A percentile compares a stretch with the other conserved stretches of the same genome.
phyloP scores from a whole-genome alignment of 2,888 invertebrate species.

The Mallateleia sp. region DNA sequence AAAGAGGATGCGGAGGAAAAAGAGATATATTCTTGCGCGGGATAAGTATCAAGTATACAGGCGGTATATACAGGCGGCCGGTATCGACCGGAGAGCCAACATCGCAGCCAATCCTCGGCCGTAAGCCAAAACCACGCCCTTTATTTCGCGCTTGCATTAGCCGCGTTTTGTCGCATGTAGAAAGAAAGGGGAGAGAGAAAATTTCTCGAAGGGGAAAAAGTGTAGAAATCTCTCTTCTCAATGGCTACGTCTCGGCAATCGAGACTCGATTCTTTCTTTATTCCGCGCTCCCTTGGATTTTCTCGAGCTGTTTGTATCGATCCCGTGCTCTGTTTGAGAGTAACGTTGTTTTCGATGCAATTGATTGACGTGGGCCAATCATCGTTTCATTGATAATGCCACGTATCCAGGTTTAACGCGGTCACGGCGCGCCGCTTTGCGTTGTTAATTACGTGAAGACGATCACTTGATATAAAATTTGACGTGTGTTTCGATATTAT shows the following conservation, averaged over 20 bases:
- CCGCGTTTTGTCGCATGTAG: constrained; percentile 85
- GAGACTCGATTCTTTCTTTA: constrained; percentile 69
- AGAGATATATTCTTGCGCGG: constrained; percentile 78
- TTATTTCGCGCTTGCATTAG: constrained; percentile 89
- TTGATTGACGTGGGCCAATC: constrained; percentile 68
- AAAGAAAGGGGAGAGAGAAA: constrained; percentile 71
- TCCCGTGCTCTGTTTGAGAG: constrained; percentile 44
- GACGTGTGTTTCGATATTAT: constrained; percentile 18
- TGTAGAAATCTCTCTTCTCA: constrained; percentile 71
- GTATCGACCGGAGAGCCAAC: constrained; percentile 89
- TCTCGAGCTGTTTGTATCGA: constrained; percentile 74
- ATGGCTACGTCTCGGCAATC: constrained; percentile 77
- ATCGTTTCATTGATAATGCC: constrained; percentile 63
- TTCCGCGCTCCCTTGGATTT: constrained; percentile 66
- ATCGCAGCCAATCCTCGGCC: constrained; percentile 89
- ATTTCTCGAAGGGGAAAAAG: constrained; percentile 70
- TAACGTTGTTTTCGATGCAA: constrained; percentile 47
- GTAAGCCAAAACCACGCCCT: constrained; percentile 90
- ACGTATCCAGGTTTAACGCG: constrained; percentile 2
- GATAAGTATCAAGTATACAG: constrained; percentile 88
- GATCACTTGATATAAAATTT: constrained; percentile 42
- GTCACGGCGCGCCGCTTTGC: not conserved
- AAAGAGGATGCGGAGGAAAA: constrained; percentile 60
- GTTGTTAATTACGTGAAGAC: constrained; percentile 19
- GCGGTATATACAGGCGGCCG: constrained; percentile 87